These are phyloP conservation scores for Cyanocitta stelleri DNA, from an alignment of 2,113 vertebrate genomes.

Conservation along the genomic window DNA sequence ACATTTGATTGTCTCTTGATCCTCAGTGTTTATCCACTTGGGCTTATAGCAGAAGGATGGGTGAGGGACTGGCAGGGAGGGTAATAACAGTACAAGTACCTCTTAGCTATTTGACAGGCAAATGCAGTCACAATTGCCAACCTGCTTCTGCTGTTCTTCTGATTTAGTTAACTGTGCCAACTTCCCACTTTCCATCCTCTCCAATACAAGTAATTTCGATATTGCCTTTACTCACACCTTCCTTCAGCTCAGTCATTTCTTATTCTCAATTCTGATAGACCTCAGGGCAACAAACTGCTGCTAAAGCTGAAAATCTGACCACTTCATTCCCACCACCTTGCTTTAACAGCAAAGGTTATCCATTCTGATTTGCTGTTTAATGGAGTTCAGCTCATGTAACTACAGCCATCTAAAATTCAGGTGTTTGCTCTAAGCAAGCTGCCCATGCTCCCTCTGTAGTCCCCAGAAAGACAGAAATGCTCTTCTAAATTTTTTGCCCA, in stretches of 20 bases:
- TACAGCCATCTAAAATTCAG: background rate
- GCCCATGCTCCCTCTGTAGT: background rate
- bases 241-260: background rate
- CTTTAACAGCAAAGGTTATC: background rate
- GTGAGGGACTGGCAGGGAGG: background rate
- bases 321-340: background rate
- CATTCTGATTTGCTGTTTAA: background rate
- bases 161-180: background rate
- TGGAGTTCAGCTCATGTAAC: background rate
- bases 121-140: background rate
- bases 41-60: background rate
- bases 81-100: background rate
- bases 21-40: background rate
- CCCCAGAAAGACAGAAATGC: background rate
- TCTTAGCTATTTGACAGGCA: background rate
- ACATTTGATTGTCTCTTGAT: slow-evolving; percentile 6
- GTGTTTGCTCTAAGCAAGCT: background rate
- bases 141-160: background rate
- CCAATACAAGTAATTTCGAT: background rate
- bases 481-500: background rate
- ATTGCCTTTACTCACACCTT: background rate
- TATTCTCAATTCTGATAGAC: background rate
- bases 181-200: background rate
- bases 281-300: background rate
- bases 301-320: background rate